Evolutionary conservation across 2,113 vertebrate species (phyloP).

Genomic region (Desmodus rotundus): DNA sequence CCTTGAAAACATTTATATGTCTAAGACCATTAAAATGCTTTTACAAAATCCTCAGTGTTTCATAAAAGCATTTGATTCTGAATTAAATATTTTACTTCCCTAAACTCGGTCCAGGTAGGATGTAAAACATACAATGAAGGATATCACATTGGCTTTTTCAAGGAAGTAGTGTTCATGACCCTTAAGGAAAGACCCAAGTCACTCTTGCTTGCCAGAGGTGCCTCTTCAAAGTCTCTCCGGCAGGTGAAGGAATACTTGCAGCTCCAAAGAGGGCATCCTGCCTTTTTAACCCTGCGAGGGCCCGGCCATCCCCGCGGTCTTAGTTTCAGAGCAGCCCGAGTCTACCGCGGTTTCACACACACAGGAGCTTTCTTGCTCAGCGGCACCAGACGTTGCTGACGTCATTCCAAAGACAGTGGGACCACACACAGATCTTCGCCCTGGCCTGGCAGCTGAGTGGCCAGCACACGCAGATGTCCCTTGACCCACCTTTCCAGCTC

Average conservation of each 20-base stretch:
- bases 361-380: background rate
- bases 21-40: conserved; percentile 32
- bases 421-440: background rate
- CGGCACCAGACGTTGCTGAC: background rate
- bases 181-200: background rate
- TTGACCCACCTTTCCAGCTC: background rate
- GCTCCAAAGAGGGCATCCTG: background rate
- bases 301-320: background rate
- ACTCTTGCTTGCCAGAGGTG: background rate
- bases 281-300: background rate
- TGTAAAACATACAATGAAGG: background rate
- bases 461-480: background rate
- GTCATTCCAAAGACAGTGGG: background rate
- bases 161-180: background rate
- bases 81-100: conserved; percentile 33
- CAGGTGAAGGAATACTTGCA: background rate
- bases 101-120: conserved; percentile 3
- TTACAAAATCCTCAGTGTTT: conserved; percentile 57
- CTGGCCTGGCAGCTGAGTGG: background rate
- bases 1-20: background rate
- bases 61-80: conserved; percentile 42
- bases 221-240: background rate
- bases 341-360: conserved; percentile 27
- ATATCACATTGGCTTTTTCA: background rate
- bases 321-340: background rate